A percentile compares a stretch with the other conserved stretches of the same genome.
Conservation (phyloP, 2,888 invertebrate species). For the Epinotia nisella region DNA sequence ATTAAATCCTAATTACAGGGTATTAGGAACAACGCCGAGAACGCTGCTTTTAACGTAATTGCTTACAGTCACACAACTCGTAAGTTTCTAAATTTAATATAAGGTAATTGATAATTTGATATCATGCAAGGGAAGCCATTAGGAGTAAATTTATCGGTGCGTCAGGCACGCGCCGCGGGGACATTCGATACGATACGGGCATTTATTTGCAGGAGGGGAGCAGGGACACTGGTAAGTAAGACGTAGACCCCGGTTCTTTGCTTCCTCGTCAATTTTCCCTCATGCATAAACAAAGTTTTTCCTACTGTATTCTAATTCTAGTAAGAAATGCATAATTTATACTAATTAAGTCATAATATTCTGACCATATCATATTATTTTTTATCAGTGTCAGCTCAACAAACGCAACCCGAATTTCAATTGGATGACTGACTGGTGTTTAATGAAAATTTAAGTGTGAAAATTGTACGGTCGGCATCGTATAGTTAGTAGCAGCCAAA, state of each 20-base stretch:
- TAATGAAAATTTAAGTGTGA: not conserved
- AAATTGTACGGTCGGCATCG: no score
- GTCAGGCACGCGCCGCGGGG: slow-evolving; percentile 27
- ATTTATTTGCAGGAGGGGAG: slow-evolving; percentile 36
- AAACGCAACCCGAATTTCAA: not conserved
- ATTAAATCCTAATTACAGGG: not conserved
- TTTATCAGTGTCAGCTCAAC: not conserved
- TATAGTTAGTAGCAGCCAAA: no score
- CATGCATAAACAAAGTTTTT: no score
- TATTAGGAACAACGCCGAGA: slow-evolving; percentile 5
- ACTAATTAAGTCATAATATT: no score
- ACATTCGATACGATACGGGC: slow-evolving; percentile 40
- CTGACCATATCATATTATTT: no score
- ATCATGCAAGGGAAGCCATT: slow-evolving; percentile 34
- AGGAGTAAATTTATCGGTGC: slow-evolving; percentile 13
- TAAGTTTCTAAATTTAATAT: slow-evolving; percentile 10
- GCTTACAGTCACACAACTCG: slow-evolving; percentile 15
- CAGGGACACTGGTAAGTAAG: not conserved
- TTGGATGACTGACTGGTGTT: not conserved
- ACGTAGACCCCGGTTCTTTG: not conserved
- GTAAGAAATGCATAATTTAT: no score
- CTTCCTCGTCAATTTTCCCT: not conserved
- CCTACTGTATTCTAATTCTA: no score
- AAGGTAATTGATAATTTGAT: slow-evolving; percentile 39
- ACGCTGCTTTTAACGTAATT: slow-evolving; percentile 7